These are phyloP conservation scores for Drosophila setosimentum DNA, from an alignment of 2,888 invertebrate species.

Conservation along the genomic window DNA sequence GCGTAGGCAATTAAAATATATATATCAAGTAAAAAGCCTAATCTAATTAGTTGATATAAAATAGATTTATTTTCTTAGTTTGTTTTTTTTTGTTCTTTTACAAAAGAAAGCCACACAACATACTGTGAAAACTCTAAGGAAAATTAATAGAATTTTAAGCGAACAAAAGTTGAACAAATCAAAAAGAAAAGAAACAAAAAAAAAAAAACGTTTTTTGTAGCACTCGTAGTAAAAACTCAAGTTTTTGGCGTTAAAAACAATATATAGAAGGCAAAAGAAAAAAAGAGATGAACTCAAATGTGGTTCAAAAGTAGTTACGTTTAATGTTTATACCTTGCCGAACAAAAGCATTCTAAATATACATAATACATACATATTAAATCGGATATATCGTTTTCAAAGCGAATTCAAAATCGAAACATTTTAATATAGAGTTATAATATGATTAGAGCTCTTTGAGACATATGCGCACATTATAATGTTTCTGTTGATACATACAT, in stretches of 20 bases:
- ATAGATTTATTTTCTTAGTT: constrained; percentile 22
- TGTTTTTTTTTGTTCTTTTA: constrained; percentile 8
- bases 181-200: neutral
- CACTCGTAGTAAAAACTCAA: constrained; percentile 50
- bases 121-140: constrained; percentile 73
- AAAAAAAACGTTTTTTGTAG: constrained; percentile 59
- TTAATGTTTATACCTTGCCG: constrained; percentile 64
- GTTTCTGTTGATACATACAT: constrained; percentile 29
- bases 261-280: constrained; percentile 23
- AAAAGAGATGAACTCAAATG: constrained; percentile 54
- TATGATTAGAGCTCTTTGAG: constrained; percentile 59
- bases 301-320: constrained; percentile 69
- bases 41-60: constrained; percentile 59
- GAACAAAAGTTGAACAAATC: constrained; percentile 9
- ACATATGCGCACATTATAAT: constrained; percentile 38
- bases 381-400: constrained; percentile 38
- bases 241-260: constrained; percentile 55
- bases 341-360: constrained; percentile 54
- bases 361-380: constrained; percentile 24
- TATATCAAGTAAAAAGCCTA: constrained; percentile 22
- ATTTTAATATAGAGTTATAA: constrained; percentile 45
- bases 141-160: constrained; percentile 43
- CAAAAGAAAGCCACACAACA: constrained; percentile 62
- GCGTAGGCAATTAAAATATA: constrained; percentile 57
- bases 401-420: constrained; percentile 23